Evolutionary conservation across 2,113 vertebrate species (phyloP).

Genomic region (Opisthocomus hoazin): DNA sequence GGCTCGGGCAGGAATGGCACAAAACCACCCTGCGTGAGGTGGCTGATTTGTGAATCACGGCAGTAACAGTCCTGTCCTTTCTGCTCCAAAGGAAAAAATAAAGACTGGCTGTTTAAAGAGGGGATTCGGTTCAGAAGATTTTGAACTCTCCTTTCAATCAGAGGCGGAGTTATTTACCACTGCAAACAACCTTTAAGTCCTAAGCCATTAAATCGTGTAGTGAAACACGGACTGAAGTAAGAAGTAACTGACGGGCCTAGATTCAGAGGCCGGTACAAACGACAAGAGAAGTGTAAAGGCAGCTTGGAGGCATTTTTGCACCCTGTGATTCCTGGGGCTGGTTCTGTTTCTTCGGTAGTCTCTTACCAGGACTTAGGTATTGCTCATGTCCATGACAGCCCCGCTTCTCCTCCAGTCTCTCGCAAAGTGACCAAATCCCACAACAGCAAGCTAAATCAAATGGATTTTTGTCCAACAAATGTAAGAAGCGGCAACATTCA

Average conservation of each 20-base stretch:
- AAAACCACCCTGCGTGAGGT: background rate
- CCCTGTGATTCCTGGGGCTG: background rate
- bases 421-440: background rate
- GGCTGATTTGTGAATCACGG: background rate
- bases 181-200: background rate
- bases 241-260: background rate
- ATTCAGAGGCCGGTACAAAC: background rate
- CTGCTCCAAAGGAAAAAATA: background rate
- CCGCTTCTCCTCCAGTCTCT: background rate
- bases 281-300: background rate
- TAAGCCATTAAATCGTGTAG: conserved; percentile 5
- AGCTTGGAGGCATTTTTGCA: background rate
- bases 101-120: background rate
- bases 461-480: background rate
- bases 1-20: background rate
- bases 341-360: background rate
- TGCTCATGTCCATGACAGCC: background rate
- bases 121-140: background rate
- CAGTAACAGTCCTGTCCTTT: background rate
- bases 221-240: background rate
- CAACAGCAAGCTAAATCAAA: background rate
- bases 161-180: background rate
- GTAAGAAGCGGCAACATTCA: background rate
- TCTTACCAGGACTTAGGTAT: background rate
- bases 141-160: background rate